Evolutionary conservation across 2,888 invertebrate genomes (phyloP), one percentile per base, ranked within the genome.

Genomic region (Hypomecis atomaria): DNA sequence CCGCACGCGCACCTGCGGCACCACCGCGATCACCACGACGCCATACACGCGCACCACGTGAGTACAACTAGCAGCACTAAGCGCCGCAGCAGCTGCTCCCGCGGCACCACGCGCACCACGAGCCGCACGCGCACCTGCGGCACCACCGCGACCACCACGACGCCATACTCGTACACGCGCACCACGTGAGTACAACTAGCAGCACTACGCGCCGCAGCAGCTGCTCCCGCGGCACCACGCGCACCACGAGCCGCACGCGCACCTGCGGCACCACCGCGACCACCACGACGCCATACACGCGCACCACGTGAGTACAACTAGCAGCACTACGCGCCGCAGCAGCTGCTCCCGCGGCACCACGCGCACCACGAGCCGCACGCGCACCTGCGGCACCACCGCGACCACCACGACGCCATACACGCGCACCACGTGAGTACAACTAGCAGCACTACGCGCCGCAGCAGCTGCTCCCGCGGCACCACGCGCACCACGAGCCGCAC

Each of bases 171-270:
- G n/a, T n/a, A n/a, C n/a, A 92, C 54, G 86, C 91, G 23, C 92
- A 92, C 73, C 92, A 92, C 69, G 92, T n/a, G n/a, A n/a, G n/a
- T n/a, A n/a, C n/a, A n/a, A n/a, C n/a, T n/a, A n/a, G 3, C 92
- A 92, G 70, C 92, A 92, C 82, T 92, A 92, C 82, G 90, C 88
- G 13, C 92, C 92, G 0, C 92, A 92, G 73, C 92, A 92, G 76
- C 84, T 92, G 49, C 79, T 92, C 9, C 92, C 92, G 44, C 87
- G 92, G 0, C 92, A 92, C 77, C 91, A 90, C 78, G 72, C 83
- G 4, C 91, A 91, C 81, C 91, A 91, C 80, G 92, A 91, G 73
- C 87, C 90, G 0, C 91, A 90, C 77, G 84, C 88, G 1, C 92
- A 92, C 65, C 78, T 90, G 40, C 89, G 91, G 0, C 91, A 90